Evolutionary conservation across 1,140 invertebrate species (phyloP), one percentile per base, ranked within the genome.

Genomic region (Listronotus bonariensis): DNA sequence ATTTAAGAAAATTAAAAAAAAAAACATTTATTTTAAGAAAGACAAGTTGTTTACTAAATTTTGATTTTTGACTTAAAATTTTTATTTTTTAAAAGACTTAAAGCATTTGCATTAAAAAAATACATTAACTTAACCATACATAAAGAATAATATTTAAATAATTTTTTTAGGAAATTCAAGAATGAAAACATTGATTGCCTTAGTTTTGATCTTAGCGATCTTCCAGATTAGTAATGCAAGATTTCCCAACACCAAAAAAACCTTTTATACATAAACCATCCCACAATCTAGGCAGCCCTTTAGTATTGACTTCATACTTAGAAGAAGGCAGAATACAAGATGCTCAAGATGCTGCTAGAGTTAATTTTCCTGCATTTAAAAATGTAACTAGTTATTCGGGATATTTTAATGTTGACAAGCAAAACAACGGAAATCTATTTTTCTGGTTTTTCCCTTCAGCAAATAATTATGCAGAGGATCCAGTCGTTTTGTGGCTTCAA

Each of bases 381-480:
- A 59, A 67, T 14, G 12, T 46, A 20, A 42, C 60, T 56, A 61
- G 61, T 69, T 82, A 88, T 73, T 81, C 88, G 15, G 89, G 88
- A 31, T 90, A 84, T 70, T 81, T 91, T 14, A 91, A 88, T 1
- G 85, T 90, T 3, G 83, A 91, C 70, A 80, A 85, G 74, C 74
- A 77, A 1, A 84, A 79, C 65, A 81, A 85, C 68, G 87, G 86
- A 6, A 89, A 91, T 76, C 76, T 88, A 65, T 91, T 89, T 75
- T 90, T 91, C 77, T 91, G 89, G 89, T 91, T 87, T 75, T 90
- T 91, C 72, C 87, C 87, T n/a, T 80, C 87, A 1, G 79, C 83
- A 68, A 77, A 71, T 8, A 72, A 77, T 26, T 71, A 72, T 40
- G 74, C 75, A 36, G 74, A 73, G n/a, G 82, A 83, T 6, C 89